These are phyloP conservation scores for Lasius fuliginosus DNA, from an alignment of 2,888 invertebrate species.

Conservation along the genomic window DNA sequence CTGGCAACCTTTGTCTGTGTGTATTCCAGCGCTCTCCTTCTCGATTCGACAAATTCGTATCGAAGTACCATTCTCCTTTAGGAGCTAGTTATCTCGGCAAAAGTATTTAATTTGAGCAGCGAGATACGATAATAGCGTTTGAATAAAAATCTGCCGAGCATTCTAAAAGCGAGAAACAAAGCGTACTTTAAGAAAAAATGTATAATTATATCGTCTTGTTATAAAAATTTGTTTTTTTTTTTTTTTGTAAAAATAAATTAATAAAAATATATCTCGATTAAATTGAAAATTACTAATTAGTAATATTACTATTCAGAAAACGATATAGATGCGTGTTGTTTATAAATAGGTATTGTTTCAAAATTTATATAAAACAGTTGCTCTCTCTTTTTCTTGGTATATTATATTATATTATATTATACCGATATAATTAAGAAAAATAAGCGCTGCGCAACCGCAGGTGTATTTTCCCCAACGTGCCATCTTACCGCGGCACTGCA, in stretches of 20 bases:
- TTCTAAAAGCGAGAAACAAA: background rate
- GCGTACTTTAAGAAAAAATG: background rate
- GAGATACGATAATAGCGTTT: background rate
- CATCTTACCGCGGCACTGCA: conserved; percentile 42
- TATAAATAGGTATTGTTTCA: background rate
- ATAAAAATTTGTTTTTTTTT: background rate
- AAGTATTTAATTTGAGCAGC: conserved; percentile 39
- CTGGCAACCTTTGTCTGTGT: conserved; percentile 22
- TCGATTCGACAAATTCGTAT: conserved; percentile 42
- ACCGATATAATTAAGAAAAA: conserved; percentile 49
- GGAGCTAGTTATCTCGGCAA: conserved; percentile 18
- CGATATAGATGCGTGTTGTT: background rate
- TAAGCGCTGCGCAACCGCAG: conserved; percentile 35
- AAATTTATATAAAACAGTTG: background rate
- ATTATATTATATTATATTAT: conserved; percentile 23
- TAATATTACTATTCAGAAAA: background rate
- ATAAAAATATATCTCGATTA: background rate
- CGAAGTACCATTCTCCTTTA: conserved; percentile 29
- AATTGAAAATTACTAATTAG: background rate
- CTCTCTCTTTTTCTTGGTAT: background rate
- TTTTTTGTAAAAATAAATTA: background rate
- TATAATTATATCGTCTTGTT: background rate
- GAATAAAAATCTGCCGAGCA: conserved; percentile 9
- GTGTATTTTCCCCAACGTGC: conserved; percentile 52
- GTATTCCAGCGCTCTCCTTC: conserved; percentile 36